phyloP scores from a whole-genome alignment of 2,888 invertebrate species.

The Torymus aiolomorphi region DNA sequence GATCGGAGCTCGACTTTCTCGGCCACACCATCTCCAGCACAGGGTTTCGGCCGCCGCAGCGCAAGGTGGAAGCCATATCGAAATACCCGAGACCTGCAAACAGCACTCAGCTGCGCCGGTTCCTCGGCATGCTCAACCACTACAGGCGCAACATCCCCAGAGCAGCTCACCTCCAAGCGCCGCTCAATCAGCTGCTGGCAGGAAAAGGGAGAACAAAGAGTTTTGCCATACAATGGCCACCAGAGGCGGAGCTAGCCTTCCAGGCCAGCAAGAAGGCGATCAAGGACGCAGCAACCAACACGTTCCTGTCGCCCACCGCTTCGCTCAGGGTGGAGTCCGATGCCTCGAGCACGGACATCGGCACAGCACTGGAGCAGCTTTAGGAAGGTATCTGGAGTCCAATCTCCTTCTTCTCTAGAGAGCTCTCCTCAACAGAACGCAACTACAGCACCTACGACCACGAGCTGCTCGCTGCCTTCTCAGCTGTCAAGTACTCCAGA shows the following conservation, averaged over 20 bases:
- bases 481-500: too few species aligned
- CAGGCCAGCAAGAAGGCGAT: too few species aligned
- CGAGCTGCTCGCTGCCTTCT: too few species aligned
- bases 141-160: neutral
- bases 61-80: neutral
- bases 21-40: too few species aligned
- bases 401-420: neutral
- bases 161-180: neutral
- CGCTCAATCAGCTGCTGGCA: neutral
- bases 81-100: neutral
- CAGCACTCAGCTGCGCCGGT: neutral
- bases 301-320: too few species aligned
- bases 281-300: too few species aligned
- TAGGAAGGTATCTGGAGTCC: neutral
- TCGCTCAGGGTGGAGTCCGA: slow-evolving; percentile 7
- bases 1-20: neutral
- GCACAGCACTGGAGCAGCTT: slow-evolving; percentile 11
- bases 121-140: neutral
- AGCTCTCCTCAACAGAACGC: too few species aligned
- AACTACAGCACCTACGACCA: too few species aligned
- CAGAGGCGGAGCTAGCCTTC: too few species aligned
- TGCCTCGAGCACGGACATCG: slow-evolving; percentile 6
- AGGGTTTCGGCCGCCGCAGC: too few species aligned
- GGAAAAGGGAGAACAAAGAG: too few species aligned
- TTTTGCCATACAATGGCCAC: too few species aligned